Percentiles rank a stretch among this genome's conserved stretches.
These are phyloP conservation scores for Myiopsitta monachus DNA, from an alignment of 2,113 vertebrate genomes.

Conservation along the genomic window DNA sequence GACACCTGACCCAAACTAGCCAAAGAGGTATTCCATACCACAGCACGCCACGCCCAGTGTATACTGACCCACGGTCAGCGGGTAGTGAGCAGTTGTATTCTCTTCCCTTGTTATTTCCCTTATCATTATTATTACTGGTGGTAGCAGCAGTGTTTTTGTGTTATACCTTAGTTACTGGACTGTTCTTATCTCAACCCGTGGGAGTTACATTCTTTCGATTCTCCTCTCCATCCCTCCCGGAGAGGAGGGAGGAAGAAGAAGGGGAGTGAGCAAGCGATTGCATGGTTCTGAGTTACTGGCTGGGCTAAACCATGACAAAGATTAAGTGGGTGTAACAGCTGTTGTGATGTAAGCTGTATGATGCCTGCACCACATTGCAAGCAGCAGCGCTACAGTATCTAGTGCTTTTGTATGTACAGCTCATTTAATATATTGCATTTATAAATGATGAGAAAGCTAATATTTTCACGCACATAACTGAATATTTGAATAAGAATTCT, in stretches of 20 bases:
- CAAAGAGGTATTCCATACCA: too few relatives aligned
- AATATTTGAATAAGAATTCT: not conserved
- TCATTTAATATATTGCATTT: not conserved
- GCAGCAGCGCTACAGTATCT: not conserved
- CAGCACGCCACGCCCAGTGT: too few relatives aligned
- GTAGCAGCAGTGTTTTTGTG: not conserved
- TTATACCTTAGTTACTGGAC: not conserved
- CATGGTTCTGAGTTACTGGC: not conserved
- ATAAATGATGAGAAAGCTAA: not conserved
- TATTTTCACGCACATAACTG: not conserved
- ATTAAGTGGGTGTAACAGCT: not conserved
- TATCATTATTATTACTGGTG: not conserved
- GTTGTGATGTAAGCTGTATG: not conserved
- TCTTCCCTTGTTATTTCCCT: too few relatives aligned
- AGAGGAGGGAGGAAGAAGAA: too few relatives aligned
- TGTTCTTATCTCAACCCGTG: not conserved
- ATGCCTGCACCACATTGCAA: not conserved
- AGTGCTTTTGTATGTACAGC: not conserved
- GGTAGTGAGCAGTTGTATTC: too few relatives aligned
- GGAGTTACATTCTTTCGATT: not conserved
- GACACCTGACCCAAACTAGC: too few relatives aligned
- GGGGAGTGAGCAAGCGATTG: not conserved
- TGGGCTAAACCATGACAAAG: not conserved
- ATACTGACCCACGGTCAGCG: fast-evolving
- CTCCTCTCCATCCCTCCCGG: not conserved